Conservation (phyloP, 2,113 vertebrate genomes). For the Cheilinus undulatus region DNA sequence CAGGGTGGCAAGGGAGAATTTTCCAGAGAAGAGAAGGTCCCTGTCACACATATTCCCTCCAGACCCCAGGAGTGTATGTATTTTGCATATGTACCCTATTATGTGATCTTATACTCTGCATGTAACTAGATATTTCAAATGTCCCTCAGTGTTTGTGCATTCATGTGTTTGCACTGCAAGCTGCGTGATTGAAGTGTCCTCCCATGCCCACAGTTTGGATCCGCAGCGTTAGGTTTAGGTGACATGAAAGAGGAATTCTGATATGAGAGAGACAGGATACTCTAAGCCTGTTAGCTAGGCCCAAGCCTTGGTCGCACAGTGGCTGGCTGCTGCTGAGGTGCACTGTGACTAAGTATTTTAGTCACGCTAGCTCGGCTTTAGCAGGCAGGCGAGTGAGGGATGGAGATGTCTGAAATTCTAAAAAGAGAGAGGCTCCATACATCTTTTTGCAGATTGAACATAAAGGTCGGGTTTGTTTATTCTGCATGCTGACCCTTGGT, state of each 20-base stretch:
- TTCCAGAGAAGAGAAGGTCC: not conserved
- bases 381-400: slow-evolving; percentile 45
- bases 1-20: not conserved
- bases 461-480: slow-evolving; percentile 11
- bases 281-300: slow-evolving; percentile 65
- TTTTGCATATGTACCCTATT: not conserved
- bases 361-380: slow-evolving; percentile 59
- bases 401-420: slow-evolving; percentile 60
- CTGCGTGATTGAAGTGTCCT: not conserved
- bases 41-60: not conserved
- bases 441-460: not conserved
- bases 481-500: slow-evolving; percentile 1
- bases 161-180: not conserved
- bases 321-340: slow-evolving; percentile 41
- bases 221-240: slow-evolving; percentile 2
- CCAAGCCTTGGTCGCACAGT: slow-evolving; percentile 26
- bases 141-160: not conserved
- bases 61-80: not conserved
- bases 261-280: slow-evolving; percentile 41
- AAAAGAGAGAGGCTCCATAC: slow-evolving; percentile 5
- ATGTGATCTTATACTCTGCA: not conserved
- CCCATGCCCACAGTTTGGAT: slow-evolving; percentile 24
- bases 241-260: slow-evolving; percentile 41
- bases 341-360: slow-evolving; percentile 64
- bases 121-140: slow-evolving; percentile 7